A percentile compares a stretch with the other conserved stretches of the same genome.
phyloP scores from a whole-genome alignment of 2,797 vertebrate genomes.

The Mormyrus proboscirostris region DNA sequence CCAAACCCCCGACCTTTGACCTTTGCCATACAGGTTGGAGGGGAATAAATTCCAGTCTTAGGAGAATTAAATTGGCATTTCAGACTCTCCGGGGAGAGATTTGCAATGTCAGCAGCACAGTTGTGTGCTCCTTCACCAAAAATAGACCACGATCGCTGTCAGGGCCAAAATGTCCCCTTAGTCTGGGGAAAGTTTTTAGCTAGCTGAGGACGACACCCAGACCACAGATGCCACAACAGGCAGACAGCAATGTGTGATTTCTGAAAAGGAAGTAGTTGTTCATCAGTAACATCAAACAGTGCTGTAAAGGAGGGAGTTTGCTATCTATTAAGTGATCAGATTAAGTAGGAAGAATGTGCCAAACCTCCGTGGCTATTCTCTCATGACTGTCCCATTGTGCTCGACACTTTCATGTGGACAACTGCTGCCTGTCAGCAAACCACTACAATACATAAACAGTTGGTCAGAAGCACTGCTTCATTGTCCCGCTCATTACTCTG shows the following conservation, averaged over 20 bases:
- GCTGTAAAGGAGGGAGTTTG: neutral
- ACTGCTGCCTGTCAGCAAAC: neutral
- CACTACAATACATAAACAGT: neutral
- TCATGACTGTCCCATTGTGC: neutral
- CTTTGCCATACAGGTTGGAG: slow-evolving; percentile 7
- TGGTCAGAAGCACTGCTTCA: neutral
- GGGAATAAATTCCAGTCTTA: neutral
- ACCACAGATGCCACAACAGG: neutral
- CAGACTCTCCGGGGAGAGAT: slow-evolving; percentile 9
- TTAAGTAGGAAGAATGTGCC: neutral
- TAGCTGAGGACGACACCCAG: neutral
- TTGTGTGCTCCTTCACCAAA: neutral
- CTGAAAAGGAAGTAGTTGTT: neutral
- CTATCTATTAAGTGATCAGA: neutral
- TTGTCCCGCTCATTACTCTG: neutral
- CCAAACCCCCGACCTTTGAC: neutral
- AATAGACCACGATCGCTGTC: neutral
- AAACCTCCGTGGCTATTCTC: neutral
- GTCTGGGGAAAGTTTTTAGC: neutral
- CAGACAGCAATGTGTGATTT: neutral
- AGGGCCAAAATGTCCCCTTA: neutral
- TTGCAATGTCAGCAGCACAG: neutral
- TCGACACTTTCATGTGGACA: neutral
- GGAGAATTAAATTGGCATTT: neutral
- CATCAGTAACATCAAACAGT: neutral